Evolutionary conservation across 2,113 vertebrate species (phyloP).

Genomic region (Heliornis fulica): DNA sequence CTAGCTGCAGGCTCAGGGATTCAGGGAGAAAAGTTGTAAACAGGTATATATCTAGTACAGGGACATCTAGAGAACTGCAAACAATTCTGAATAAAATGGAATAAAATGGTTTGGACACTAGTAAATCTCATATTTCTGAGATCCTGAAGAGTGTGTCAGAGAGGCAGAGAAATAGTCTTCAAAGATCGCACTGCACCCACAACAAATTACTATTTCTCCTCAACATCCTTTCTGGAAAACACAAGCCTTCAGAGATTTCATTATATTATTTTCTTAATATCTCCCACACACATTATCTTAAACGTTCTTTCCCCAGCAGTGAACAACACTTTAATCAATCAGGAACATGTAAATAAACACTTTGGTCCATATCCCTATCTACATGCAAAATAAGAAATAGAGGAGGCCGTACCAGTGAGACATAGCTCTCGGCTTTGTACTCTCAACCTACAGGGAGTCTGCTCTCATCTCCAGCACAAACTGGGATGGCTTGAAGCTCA

Average conservation of each 20-base stretch:
- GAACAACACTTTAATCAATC: background rate
- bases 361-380: background rate
- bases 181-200: background rate
- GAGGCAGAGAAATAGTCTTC: background rate
- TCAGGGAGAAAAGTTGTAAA: background rate
- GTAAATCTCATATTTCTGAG: background rate
- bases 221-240: background rate
- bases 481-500: background rate
- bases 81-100: background rate
- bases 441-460: background rate
- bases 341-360: background rate
- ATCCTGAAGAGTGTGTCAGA: background rate
- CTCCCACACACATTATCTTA: background rate
- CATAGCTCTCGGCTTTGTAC: background rate
- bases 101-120: background rate
- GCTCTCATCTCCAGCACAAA: background rate
- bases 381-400: background rate
- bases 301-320: background rate
- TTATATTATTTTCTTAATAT: background rate
- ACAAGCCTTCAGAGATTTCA: background rate
- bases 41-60: background rate
- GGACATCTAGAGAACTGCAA: background rate
- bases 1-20: background rate
- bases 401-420: background rate
- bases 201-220: background rate